Evolutionary conservation across 2,888 invertebrate species (phyloP).

Genomic region (Meganola albula): DNA sequence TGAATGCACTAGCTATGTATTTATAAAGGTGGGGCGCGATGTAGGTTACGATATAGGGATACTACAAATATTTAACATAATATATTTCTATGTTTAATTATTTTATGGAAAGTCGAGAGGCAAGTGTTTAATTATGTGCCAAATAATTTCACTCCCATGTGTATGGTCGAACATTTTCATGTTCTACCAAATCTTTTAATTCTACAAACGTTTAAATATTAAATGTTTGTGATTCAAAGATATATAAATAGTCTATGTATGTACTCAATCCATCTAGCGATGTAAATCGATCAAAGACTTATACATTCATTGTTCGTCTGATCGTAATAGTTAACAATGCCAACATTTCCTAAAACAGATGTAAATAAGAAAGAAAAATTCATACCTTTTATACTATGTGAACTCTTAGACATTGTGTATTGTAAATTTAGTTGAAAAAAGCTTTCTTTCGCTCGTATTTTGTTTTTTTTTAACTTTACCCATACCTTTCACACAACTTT

Average conservation of each 20-base stretch:
- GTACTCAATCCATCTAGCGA: slow-evolving; percentile 1
- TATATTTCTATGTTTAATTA: slow-evolving; percentile 36
- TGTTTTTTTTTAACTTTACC: slow-evolving; percentile 45
- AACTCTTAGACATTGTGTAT: slow-evolving; percentile 53
- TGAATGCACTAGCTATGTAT: slow-evolving; percentile 52
- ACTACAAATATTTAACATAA: slow-evolving; percentile 44
- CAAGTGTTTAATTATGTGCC: slow-evolving; percentile 39
- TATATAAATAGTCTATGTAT: slow-evolving; percentile 9
- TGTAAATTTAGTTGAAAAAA: slow-evolving; percentile 71
- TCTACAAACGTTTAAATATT: no score
- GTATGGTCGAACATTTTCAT: slow-evolving; percentile 12
- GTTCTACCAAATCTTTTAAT: no score
- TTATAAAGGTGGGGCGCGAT: slow-evolving; percentile 41
- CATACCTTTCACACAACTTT: no score
- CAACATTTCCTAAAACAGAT: slow-evolving; percentile 26
- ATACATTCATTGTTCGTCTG: slow-evolving; percentile 15
- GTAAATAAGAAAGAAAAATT: slow-evolving; percentile 51
- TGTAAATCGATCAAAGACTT: slow-evolving; percentile 21
- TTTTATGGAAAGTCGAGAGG: slow-evolving; percentile 53
- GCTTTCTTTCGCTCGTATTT: slow-evolving; percentile 63
- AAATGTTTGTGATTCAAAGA: neutral
- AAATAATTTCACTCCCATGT: slow-evolving; percentile 30
- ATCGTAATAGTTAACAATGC: slow-evolving; percentile 21
- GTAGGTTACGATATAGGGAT: slow-evolving; percentile 48
- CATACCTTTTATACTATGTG: slow-evolving; percentile 52